These are phyloP conservation scores for Papilio gigon DNA, from an alignment of 2,888 invertebrate genomes.

Conservation along the genomic window DNA sequence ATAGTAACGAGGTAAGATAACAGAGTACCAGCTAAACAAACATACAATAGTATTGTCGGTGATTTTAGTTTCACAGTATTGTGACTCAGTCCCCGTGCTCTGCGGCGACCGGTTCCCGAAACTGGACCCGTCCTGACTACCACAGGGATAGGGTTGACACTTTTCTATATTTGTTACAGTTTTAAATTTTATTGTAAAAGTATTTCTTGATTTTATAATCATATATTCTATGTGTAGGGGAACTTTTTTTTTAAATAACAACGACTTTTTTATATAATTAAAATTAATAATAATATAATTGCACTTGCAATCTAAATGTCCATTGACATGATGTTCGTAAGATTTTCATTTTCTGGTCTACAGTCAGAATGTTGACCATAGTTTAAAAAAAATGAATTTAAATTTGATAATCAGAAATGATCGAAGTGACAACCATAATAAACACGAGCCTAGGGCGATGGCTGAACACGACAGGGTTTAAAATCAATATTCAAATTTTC, in stretches of 20 bases:
- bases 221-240: too few species aligned
- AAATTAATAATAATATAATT: too few species aligned
- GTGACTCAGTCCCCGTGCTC: constrained; percentile 36
- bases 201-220: too few species aligned
- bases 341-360: too few species aligned
- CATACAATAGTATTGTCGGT: constrained; percentile 26
- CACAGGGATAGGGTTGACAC: constrained; percentile 35
- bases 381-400: fast-evolving
- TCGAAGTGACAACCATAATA: constrained; percentile 10
- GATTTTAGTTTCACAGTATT: constrained; percentile 30
- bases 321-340: too few species aligned
- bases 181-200: not conserved
- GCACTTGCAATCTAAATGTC: too few species aligned
- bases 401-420: too few species aligned
- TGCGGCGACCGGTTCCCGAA: constrained; percentile 39
- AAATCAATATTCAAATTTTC: constrained; percentile 47
- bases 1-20: constrained; percentile 14
- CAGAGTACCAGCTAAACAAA: not conserved
- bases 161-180: not conserved
- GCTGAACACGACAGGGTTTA: constrained; percentile 45
- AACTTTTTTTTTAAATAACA: too few species aligned
- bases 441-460: constrained; percentile 34
- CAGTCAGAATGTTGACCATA: too few species aligned
- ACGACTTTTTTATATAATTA: too few species aligned
- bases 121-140: constrained; percentile 37